Evolutionary conservation across 2,113 vertebrate genomes (phyloP).

Genomic region (Climacteris rufus): DNA sequence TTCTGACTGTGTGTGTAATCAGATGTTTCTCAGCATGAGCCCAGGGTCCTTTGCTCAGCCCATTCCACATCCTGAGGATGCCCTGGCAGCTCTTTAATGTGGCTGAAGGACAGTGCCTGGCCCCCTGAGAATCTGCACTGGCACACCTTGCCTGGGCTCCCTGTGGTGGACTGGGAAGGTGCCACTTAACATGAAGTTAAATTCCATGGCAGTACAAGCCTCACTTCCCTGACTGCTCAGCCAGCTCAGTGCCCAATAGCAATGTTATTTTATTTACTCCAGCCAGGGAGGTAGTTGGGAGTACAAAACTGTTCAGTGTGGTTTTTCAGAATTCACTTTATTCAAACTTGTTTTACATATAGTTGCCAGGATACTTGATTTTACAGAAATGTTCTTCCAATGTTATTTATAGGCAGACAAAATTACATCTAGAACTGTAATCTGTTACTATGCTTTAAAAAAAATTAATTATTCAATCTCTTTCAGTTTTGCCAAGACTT

Average conservation of each 20-base stretch:
- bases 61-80: background rate
- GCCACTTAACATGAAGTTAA: background rate
- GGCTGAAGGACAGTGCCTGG: background rate
- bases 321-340: background rate
- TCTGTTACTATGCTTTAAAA: background rate
- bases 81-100: background rate
- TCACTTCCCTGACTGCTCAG: background rate
- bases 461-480: background rate
- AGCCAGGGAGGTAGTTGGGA: background rate
- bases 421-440: background rate
- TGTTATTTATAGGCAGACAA: background rate
- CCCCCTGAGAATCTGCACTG: background rate
- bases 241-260: background rate
- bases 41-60: background rate
- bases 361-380: background rate
- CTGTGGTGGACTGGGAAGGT: accelerated
- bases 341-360: background rate
- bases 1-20: background rate
- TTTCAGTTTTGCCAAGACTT: slow-evolving; percentile 85
- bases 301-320: background rate
- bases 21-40: background rate
- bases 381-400: background rate
- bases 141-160: background rate
- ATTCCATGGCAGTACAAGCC: background rate
- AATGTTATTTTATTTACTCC: background rate